Evolutionary conservation across 2,888 invertebrate genomes (phyloP), one percentile per base, ranked within the genome.

Genomic region (Cynaeus angustus): DNA sequence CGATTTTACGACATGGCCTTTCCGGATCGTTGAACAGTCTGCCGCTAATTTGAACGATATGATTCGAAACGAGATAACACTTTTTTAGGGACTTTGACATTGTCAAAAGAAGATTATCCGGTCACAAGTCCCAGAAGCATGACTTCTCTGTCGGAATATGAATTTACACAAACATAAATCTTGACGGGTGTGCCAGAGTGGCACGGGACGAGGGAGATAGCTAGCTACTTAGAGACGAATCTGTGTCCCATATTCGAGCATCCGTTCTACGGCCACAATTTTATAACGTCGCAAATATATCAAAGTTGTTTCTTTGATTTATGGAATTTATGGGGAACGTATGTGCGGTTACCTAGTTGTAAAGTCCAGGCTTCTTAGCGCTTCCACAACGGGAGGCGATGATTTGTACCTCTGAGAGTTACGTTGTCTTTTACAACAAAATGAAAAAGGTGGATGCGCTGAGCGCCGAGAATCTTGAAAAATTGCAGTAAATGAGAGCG

Each of bases 81-180:
- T 33, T 66, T 59, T 62, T 43, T 14, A 21, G 21, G 21, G 21
- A 71, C 52, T 8, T 10, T 3, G 55, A 69, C 62, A 72, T 72
- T 66, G 69, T 70, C 69, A 59, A 64, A 21, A 53, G 59, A 70
- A 67, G 69, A 72, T 72, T 70, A 72, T 66, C 64, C 62, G 66
- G 66, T 67, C 58, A 66, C 65, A 67, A 64, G 53, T 62, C 69
- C 64, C 50, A 58, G 33, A 58, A 50, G 58, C 21, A 16, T 53
- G 41, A 41, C 62, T 45, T 46, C 48, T 52, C 46, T 56, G 43
- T 38, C 58, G 53, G 61, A 64, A 68, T 64, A 59, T 71, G 68
- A 72, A 72, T 72, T 72, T 69, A 56, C 68, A 68, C 65, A 56
- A 69, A 62, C 68, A 72, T 72, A 72, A 72, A 72, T 72, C 64